These are phyloP conservation scores for Gila robusta DNA, from an alignment of 2,797 vertebrate species.

Conservation along the genomic window DNA sequence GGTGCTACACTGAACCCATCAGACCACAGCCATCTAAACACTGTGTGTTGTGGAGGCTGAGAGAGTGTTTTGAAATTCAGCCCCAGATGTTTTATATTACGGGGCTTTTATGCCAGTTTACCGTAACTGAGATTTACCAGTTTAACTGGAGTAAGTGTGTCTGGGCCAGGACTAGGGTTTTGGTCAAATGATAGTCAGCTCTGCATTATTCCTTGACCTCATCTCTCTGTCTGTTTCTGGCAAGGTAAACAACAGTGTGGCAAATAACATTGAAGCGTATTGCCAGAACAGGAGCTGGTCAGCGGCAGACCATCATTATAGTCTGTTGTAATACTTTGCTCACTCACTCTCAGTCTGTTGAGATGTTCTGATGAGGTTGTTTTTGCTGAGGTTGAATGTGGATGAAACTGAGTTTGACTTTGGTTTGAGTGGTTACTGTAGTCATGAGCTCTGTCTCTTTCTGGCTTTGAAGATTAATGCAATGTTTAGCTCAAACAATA, in stretches of 20 bases:
- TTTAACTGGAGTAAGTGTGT: constrained; percentile 66
- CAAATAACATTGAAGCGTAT: neutral
- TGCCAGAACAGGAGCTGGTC: constrained; percentile 36
- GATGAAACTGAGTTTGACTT: constrained; percentile 36
- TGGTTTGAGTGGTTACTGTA: neutral
- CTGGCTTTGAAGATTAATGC: neutral
- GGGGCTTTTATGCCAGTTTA: constrained; percentile 73
- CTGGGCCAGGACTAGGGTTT: constrained; percentile 45
- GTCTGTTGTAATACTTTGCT: neutral
- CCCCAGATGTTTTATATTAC: constrained; percentile 78
- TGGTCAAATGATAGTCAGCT: constrained; percentile 54
- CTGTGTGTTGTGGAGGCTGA: constrained; percentile 57
- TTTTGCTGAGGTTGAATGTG: constrained; percentile 56
- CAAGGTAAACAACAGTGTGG: constrained; percentile 28
- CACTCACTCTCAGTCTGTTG: constrained; percentile 56
- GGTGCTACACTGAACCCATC: constrained; percentile 53
- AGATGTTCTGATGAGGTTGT: constrained; percentile 66
- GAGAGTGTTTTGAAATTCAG: constrained; percentile 54
- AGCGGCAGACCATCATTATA: neutral
- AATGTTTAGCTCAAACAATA: neutral
- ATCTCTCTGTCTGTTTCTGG: constrained; percentile 53
- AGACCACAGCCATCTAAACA: constrained; percentile 65
- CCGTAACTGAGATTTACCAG: constrained; percentile 75
- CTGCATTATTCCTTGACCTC: constrained; percentile 16
- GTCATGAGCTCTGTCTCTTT: constrained; percentile 21